Percentiles rank a stretch among this genome's conserved stretches.
Evolutionary conservation across 1,140 invertebrate genomes (phyloP).

Genomic region (Patella vulgata): DNA sequence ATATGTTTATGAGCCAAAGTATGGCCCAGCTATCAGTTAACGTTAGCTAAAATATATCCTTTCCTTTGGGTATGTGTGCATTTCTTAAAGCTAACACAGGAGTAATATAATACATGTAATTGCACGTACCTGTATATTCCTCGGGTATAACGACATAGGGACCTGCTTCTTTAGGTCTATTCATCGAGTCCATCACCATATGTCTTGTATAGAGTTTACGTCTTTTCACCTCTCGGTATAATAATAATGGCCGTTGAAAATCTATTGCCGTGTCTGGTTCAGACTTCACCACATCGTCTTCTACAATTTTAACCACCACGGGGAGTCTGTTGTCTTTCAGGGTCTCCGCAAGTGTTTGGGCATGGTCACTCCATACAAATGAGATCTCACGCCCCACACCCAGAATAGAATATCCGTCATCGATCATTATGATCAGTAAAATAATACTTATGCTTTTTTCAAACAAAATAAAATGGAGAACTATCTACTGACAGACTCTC

Average conservation of each 20-base stretch:
- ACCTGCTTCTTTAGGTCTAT: conserved; percentile 26
- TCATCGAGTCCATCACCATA: conserved; percentile 21
- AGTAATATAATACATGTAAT: no score
- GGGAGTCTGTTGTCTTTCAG: conserved; percentile 35
- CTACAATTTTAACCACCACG: conserved; percentile 39
- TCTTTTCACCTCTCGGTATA: conserved; percentile 39
- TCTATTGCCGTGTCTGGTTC: conserved; percentile 18
- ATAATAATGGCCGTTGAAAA: conserved; percentile 39
- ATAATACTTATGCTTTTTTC: no score
- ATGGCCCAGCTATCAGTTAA: no score
- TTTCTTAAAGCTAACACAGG: no score
- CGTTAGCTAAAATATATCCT: no score
- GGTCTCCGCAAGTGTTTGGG: conserved; percentile 33
- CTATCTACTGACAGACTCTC: no score
- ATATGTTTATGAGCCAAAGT: no score
- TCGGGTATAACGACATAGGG: conserved; percentile 35
- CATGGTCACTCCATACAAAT: conserved; percentile 35
- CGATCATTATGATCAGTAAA: no score
- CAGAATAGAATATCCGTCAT: no score
- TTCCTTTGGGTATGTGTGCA: no score
- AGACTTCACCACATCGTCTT: conserved; percentile 6
- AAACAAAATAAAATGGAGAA: no score
- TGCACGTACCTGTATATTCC: conserved; percentile 29
- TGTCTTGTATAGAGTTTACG: conserved; percentile 41
- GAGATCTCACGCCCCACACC: conserved; percentile 1